Conservation (phyloP, 2,113 vertebrate genomes). For the Eidolon helvum region DNA sequence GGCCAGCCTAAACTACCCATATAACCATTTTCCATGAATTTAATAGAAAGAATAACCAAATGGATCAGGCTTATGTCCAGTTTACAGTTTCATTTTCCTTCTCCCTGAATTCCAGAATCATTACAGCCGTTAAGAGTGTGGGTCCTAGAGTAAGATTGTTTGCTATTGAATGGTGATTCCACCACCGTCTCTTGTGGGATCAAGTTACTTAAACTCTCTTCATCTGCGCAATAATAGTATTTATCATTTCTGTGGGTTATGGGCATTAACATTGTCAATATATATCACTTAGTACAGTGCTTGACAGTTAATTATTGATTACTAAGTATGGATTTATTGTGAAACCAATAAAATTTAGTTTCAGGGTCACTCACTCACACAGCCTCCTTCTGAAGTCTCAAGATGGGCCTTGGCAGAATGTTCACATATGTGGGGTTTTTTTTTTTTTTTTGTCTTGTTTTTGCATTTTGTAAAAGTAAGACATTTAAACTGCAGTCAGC, state of each 20-base stretch:
- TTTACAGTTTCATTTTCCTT: not conserved
- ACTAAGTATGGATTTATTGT: not conserved
- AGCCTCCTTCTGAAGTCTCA: not conserved
- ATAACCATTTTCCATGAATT: not conserved
- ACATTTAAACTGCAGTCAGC: not conserved
- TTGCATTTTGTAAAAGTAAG: not conserved
- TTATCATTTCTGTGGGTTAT: not conserved
- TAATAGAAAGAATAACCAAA: not conserved
- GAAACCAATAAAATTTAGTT: not conserved
- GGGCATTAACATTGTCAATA: not conserved
- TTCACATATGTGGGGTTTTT: not conserved
- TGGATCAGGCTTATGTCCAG: not conserved
- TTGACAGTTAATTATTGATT: slow-evolving; percentile 26
- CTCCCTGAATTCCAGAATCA: not conserved
- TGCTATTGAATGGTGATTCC: not conserved
- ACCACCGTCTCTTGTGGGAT: not conserved
- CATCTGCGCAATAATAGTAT: not conserved
- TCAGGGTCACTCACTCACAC: not conserved
- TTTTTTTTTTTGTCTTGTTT: too few species aligned
- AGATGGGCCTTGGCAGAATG: not conserved
- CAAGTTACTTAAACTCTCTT: not conserved
- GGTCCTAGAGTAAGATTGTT: not conserved
- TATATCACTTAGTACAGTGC: not conserved
- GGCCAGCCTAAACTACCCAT: not conserved
- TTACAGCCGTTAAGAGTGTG: not conserved